These are phyloP conservation scores for Apocrypta bakeri DNA, from an alignment of 1,140 invertebrate species.

Conservation along the genomic window DNA sequence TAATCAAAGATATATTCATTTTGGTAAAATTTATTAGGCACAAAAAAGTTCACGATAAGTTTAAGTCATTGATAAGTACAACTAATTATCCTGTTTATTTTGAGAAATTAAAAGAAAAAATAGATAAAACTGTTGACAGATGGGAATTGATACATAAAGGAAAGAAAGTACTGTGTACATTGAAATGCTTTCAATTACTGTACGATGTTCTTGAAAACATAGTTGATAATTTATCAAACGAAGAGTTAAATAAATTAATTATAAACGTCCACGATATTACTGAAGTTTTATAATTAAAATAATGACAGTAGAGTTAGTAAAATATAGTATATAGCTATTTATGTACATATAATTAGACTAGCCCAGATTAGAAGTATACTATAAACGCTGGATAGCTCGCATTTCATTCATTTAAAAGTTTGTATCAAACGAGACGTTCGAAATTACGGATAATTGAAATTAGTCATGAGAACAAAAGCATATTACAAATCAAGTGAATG, in stretches of 20 bases:
- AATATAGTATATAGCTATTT: not conserved
- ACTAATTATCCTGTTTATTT: slow-evolving; percentile 37
- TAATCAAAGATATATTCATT: not conserved
- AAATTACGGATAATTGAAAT: too few species aligned
- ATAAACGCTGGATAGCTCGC: too few species aligned
- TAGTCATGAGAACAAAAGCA: too few species aligned
- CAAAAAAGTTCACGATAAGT: not conserved
- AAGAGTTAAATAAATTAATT: slow-evolving; percentile 7
- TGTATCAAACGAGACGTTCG: too few species aligned
- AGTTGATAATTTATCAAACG: slow-evolving; percentile 31
- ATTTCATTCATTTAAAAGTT: too few species aligned
- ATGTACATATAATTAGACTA: not conserved
- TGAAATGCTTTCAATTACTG: slow-evolving; percentile 1
- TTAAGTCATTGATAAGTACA: not conserved
- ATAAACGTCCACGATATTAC: not conserved
- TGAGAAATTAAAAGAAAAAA: slow-evolving; percentile 17
- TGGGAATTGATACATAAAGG: slow-evolving; percentile 8
- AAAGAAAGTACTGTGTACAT: not conserved
- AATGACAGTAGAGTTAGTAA: not conserved
- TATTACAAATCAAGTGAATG: too few species aligned
- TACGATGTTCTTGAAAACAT: slow-evolving; percentile 29
- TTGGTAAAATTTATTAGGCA: slow-evolving; percentile 16
- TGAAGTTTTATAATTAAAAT: not conserved
- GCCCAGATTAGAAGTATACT: not conserved
- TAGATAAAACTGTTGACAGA: not conserved